phyloP scores from a whole-genome alignment of 2,888 invertebrate genomes.

The Epirrita christyi region DNA sequence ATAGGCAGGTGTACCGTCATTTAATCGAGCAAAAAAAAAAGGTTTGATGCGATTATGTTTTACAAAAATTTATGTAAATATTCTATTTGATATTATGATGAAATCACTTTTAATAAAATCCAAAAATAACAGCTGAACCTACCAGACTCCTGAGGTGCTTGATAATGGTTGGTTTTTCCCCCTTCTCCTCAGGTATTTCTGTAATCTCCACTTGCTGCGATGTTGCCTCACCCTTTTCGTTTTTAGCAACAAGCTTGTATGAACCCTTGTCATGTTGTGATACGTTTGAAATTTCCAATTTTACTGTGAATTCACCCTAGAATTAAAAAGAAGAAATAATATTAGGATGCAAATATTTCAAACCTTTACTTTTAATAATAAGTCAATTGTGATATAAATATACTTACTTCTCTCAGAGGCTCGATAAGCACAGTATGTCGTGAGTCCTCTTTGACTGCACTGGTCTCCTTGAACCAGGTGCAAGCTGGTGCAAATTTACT shows the following conservation, averaged over 20 bases:
- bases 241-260: constrained; percentile 95
- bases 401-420: constrained; percentile 90
- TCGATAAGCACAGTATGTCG: constrained; percentile 91
- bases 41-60: too few relatives aligned
- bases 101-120: too few relatives aligned
- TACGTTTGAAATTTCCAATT: constrained; percentile 95
- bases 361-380: too few relatives aligned
- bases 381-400: too few relatives aligned
- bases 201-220: constrained; percentile 95
- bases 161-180: constrained; percentile 92
- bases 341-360: background rate
- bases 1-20: background rate
- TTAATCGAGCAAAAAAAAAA: too few relatives aligned
- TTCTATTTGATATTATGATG: too few relatives aligned
- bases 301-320: constrained; percentile 94
- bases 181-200: constrained; percentile 92
- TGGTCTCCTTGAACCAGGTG: constrained; percentile 96
- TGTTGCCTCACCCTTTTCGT: constrained; percentile 96
- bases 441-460: constrained; percentile 90
- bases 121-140: constrained; percentile 55
- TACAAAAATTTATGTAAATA: too few relatives aligned
- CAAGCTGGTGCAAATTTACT: constrained; percentile 97
- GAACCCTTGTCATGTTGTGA: constrained; percentile 93
- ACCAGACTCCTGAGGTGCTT: constrained; percentile 91
- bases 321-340: constrained; percentile 30